Conservation (phyloP, 2,888 invertebrate species). For the Fissipunctia ypsillon region DNA sequence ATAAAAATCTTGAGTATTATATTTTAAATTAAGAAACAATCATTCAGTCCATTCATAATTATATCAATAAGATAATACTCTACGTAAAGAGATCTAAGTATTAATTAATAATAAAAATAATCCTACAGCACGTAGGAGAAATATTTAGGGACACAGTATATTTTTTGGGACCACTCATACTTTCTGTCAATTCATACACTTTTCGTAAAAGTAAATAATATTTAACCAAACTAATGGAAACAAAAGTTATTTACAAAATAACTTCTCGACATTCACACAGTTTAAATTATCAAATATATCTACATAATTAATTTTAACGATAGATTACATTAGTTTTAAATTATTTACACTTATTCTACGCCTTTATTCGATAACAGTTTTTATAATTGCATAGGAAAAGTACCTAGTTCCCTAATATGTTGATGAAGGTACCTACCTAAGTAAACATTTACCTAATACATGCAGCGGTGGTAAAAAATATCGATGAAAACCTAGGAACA, state of each 20-base stretch:
- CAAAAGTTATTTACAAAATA: conserved; percentile 64
- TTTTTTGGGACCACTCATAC: conserved; percentile 10
- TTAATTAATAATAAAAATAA: conserved; percentile 18
- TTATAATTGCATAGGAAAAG: conserved; percentile 42
- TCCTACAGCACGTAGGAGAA: conserved; percentile 23
- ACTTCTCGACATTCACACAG: conserved; percentile 48
- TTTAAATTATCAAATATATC: conserved; percentile 61
- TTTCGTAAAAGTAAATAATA: conserved; percentile 9
- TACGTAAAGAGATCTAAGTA: conserved; percentile 61
- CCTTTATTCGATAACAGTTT: conserved; percentile 42
- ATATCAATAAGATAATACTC: conserved; percentile 39
- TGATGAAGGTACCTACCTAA: conserved; percentile 4
- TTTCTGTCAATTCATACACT: conserved; percentile 3
- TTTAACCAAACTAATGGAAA: conserved; percentile 27
- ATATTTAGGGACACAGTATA: neutral
- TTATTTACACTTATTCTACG: conserved; percentile 64
- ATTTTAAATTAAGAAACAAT: conserved; percentile 53
- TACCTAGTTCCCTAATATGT: conserved; percentile 8
- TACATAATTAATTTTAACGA: conserved; percentile 42
- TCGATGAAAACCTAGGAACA: conserved; percentile 32
- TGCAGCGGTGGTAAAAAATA: conserved; percentile 55
- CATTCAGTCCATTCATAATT: conserved; percentile 56
- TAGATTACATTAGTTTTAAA: conserved; percentile 54
- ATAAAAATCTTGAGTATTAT: conserved; percentile 65
- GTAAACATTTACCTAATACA: conserved; percentile 38